phyloP scores from a whole-genome alignment of 2,113 vertebrate genomes.

The Podocnemis expansa region DNA sequence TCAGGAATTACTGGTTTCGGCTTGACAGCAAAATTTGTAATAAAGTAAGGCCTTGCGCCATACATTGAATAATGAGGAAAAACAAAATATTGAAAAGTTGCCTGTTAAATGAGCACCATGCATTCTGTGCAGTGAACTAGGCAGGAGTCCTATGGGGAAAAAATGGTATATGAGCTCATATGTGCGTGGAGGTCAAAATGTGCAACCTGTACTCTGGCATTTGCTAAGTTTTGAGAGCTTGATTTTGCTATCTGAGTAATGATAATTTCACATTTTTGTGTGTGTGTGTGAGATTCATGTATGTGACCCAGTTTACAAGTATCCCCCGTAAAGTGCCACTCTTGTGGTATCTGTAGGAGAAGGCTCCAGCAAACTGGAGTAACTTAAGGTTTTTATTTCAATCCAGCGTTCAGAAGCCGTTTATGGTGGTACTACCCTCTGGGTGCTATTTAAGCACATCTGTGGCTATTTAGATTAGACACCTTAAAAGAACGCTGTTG shows the following conservation, averaged over 20 bases:
- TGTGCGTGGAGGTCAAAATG: neutral
- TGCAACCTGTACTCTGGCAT: neutral
- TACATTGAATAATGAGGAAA: neutral
- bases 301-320: neutral
- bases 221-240: neutral
- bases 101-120: neutral
- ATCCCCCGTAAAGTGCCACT: neutral
- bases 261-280: neutral
- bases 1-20: neutral
- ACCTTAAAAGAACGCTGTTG: neutral
- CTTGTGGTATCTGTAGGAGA: neutral
- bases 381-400: neutral
- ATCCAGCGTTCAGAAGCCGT: neutral
- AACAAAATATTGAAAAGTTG: neutral
- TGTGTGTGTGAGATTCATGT: neutral
- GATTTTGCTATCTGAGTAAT: neutral
- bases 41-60: neutral
- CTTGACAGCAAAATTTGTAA: neutral
- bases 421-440: neutral
- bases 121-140: neutral
- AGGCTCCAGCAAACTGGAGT: neutral
- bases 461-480: neutral
- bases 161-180: neutral
- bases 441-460: neutral
- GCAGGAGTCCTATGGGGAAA: neutral